Percentiles rank a stretch among this genome's conserved stretches.
Conservation (phyloP, 2,797 vertebrate species). For the Sternotherus odoratus region DNA sequence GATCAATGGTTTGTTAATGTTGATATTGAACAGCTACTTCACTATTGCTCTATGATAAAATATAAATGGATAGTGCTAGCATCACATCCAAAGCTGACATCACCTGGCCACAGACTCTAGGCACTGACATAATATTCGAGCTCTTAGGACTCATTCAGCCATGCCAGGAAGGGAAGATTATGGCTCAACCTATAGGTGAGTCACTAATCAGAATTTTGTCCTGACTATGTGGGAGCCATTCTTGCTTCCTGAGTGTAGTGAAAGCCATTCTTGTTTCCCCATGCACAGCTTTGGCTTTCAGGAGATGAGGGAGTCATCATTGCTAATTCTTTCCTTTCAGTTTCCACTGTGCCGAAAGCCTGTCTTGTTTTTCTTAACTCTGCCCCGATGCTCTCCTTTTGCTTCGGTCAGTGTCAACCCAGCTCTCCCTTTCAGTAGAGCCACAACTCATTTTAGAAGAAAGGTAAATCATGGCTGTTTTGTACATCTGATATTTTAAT, state of each 20-base stretch:
- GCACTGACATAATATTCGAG: background rate
- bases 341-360: background rate
- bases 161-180: background rate
- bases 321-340: background rate
- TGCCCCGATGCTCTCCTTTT: background rate
- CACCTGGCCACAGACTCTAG: background rate
- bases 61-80: background rate
- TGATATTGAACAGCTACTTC: constrained; percentile 69
- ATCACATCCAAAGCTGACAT: background rate
- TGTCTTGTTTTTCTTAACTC: fast-evolving
- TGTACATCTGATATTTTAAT: background rate
- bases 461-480: background rate
- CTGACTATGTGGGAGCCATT: background rate
- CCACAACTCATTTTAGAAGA: background rate
- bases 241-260: background rate
- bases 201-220: background rate
- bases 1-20: constrained; percentile 80
- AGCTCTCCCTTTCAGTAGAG: background rate
- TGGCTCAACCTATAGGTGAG: background rate
- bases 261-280: background rate
- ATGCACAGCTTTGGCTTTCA: constrained; percentile 4
- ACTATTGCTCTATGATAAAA: constrained; percentile 29
- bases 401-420: background rate
- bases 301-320: background rate
- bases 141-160: fast-evolving